A percentile compares a stretch with the other conserved stretches of the same genome.
Evolutionary conservation across 64 coral and sea anemone species (phyloP).

Genomic region (Dendronephthya gigantea): DNA sequence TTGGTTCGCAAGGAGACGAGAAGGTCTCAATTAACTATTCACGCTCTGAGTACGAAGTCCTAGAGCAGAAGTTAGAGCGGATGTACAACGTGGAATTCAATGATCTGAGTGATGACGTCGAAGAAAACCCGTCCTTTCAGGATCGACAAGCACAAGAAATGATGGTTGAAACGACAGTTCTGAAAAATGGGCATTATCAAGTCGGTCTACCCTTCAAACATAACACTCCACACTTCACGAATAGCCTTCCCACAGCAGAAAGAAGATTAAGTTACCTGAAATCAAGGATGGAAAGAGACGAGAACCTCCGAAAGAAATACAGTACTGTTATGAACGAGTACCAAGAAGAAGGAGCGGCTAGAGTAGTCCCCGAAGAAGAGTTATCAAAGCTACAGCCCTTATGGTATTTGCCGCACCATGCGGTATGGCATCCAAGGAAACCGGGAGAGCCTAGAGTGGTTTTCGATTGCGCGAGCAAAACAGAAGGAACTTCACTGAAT

Average conservation of each 20-base stretch:
- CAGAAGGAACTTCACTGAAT: conserved; percentile 26
- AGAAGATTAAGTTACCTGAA: conserved; percentile 41
- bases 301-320: conserved; percentile 29
- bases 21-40: conserved; percentile 23
- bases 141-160: conserved; percentile 46
- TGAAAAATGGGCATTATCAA: conserved; percentile 59
- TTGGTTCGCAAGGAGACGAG: conserved; percentile 10
- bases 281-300: conserved; percentile 36
- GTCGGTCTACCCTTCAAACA: conserved; percentile 47
- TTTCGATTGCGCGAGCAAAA: conserved; percentile 43
- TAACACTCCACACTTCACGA: conserved; percentile 19
- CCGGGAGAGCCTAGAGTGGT: conserved; percentile 38
- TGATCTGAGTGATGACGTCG: conserved; percentile 13
- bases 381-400: conserved; percentile 3
- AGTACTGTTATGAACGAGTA: conserved; percentile 34
- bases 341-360: conserved; percentile 36
- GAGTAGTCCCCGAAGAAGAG: conserved; percentile 35
- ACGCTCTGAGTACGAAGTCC: conserved; percentile 26
- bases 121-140: conserved; percentile 37
- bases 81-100: conserved; percentile 40
- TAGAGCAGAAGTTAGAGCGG: conserved; percentile 29
- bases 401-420: conserved; percentile 44
- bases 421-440: conserved; percentile 41
- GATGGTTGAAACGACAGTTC: conserved; percentile 32
- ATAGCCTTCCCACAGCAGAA: conserved; percentile 34